Evolutionary conservation across 2,797 vertebrate genomes (phyloP), one percentile per base, ranked within the genome.

Genomic region (Simalia tracyae): DNA sequence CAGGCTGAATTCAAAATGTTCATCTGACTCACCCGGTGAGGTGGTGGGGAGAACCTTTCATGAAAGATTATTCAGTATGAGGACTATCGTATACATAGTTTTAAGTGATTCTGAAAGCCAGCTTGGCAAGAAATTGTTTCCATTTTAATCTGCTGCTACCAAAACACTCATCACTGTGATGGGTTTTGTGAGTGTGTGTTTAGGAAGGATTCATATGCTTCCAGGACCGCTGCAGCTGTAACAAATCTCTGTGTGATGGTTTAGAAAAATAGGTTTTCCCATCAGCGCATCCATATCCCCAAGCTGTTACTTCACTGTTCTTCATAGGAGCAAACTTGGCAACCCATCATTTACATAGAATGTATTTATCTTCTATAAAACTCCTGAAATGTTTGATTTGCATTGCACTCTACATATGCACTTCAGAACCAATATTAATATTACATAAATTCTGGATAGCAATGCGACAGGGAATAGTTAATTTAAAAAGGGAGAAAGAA

Each of bases 1-100:
- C 87, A 66, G 60, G 72, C 91, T 66, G 46, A 84, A 66, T 89
- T 57, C 60, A 89, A 64, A 92, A 28, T 89, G 60, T 66, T 61
- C 84, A 61, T 89, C 76, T n/a, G 87, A 85, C 36, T 81, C 84
- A 57, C 5, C 15, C 14, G 24, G 14, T 14, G 26, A 85, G 54
- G 12, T 85, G 24, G 46, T 85, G 50, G 84, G 28, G n/a, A 59
- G 31, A 89, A 89, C 14, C 17, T 92, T 89, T 57, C 72, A 84
- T 31, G 84, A 84, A 88, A 66, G 31, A 26, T 66, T 89, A 88
- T 66, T 31, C 81, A 50, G 72, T 56, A 61, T 11, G 3, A 56
- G 42, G 24, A 46, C 50, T 88, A 84, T 14, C 24, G 63, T 88
- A 88, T 84, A 50, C 60, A 92, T 42, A 84, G 31, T 81, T 46